Base-by-base conservation (phyloP, 2,113 vertebrate genomes). In the Otus sunia region DNA sequence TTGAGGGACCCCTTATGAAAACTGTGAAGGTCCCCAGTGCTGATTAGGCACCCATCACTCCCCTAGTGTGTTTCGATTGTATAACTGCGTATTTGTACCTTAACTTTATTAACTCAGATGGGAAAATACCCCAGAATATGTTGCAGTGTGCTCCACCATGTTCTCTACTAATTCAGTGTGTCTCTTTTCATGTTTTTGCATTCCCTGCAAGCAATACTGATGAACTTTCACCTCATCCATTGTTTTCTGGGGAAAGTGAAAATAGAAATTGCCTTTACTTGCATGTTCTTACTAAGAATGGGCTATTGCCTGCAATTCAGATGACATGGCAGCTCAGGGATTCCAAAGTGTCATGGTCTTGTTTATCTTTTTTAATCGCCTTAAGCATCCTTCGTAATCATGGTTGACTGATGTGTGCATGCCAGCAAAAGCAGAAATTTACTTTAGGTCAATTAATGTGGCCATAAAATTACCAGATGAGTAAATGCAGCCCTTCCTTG, bases 381-480 rank as follows among this genome's bases (percentile, higher is more conserved):
- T 77, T 37, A 91, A 26, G 4, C 32, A 82, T 60, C 25, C 39
- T 78, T 90, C 0, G 0, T 15, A 78, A 62, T 19, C 6, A 4
- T 43, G n/a, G 14, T n/a, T 88, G 53, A 22, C 39, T 66, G 64
- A 68, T 32, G 3, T 30, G 13, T n/a, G 9, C 34, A 52, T 45
- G 53, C 7, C 36, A 86, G 27, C 34, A 75, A 89, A 86, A 1
- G 8, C 11, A 78, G 69, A 78, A 50, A 68, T 71, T 58, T 87
- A 32, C 62, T 89, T 89, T 89, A 30, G 49, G 39, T 91, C 73
- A 68, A 13, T 72, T 39, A 60, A 56, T 3, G 16, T 62, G n/a
- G 32, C 32, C 32, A 58, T 89, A 94, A 94, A 92, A 85, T 92
- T 49, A 60, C 91, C 86, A 94, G 92, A 85, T 84, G 86, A 39